Evolutionary conservation across 2,888 invertebrate species (phyloP), one percentile per base, ranked within the genome.

Genomic region (Amphipyra berbera): DNA sequence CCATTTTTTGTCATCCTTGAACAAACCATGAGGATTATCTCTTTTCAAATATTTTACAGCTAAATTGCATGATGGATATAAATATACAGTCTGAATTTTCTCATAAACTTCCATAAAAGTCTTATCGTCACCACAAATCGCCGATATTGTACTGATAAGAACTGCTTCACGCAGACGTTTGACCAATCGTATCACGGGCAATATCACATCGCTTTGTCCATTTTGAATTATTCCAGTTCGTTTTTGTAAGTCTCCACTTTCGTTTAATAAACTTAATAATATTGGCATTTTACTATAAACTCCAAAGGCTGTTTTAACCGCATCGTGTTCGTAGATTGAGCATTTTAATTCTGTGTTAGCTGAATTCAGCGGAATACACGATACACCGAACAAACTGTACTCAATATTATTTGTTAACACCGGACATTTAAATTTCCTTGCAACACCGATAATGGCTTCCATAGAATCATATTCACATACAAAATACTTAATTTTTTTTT

Each of bases 401-500:
- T 85, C 85, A 13, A 81, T 30, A 10, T 78, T 76, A 30, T 74
- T 61, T 0, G 82, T 86, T n/a, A 86, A 30, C 9, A 86, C 74
- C 6, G 85, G 82, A 52, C 81, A 83, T 6, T 75, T 65, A 6
- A 73, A 67, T 46, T 68, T 65, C 54, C 62, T 78, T 10, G 83
- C 82, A 0, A 82, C 54, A 30, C 62, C 73, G 1, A 85, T 46
- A 4, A 86, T 70, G 0, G 72, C 71, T 62, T 76, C 80, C 40
- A 58, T 60, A 12, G 74, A 72, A 44, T 78, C 74, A 46, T 79
- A 77, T 61, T 83, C 81, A 10, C 77, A 73, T 12, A 81, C 69
- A 56, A 75, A 82, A 59, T 82, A 85, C 47, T 72, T 76, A 13
- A 86, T 81, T 3, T 61, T 57, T 33, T 83, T 66, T 64, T 77